Percentiles rank a stretch among this genome's conserved stretches.
These are phyloP conservation scores for Drosophila sp. DNA, from an alignment of 1,140 invertebrate genomes.

Conservation along the genomic window DNA sequence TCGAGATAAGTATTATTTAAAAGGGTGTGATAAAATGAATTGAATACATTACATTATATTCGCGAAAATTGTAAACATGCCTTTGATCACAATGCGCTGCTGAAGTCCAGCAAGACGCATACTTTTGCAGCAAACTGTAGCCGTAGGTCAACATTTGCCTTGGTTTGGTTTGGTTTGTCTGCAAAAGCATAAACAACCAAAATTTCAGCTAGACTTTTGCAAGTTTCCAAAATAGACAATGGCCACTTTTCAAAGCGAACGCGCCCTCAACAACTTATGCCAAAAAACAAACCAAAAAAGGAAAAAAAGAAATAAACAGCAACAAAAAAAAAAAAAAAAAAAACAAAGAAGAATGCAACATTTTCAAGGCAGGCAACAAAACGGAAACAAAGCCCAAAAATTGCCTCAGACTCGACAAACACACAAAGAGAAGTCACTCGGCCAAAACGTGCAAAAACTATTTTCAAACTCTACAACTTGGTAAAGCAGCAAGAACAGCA, in stretches of 20 bases:
- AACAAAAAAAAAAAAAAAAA: not conserved
- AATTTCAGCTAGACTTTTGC: constrained; percentile 44
- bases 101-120: not conserved
- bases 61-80: not conserved
- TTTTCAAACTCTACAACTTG: constrained; percentile 71
- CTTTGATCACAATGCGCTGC: not conserved
- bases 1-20: too few species aligned
- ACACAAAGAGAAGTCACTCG: constrained; percentile 70
- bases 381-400: constrained; percentile 75
- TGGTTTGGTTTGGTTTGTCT: constrained; percentile 10
- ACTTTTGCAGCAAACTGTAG: constrained; percentile 40
- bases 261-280: constrained; percentile 49
- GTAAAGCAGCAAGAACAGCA: constrained; percentile 50
- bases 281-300: constrained; percentile 23
- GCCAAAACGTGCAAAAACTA: constrained; percentile 78
- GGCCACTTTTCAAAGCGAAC: constrained; percentile 42
- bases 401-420: constrained; percentile 57
- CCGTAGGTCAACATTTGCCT: constrained; percentile 25
- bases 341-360: constrained; percentile 43
- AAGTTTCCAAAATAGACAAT: constrained; percentile 77
- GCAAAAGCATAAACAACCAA: constrained; percentile 45
- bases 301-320: constrained; percentile 21
- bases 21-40: too few species aligned
- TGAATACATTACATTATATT: too few species aligned
- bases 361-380: constrained; percentile 56